Base-by-base conservation (phyloP, 2,888 invertebrate genomes). In the Panzeria rudis region DNA sequence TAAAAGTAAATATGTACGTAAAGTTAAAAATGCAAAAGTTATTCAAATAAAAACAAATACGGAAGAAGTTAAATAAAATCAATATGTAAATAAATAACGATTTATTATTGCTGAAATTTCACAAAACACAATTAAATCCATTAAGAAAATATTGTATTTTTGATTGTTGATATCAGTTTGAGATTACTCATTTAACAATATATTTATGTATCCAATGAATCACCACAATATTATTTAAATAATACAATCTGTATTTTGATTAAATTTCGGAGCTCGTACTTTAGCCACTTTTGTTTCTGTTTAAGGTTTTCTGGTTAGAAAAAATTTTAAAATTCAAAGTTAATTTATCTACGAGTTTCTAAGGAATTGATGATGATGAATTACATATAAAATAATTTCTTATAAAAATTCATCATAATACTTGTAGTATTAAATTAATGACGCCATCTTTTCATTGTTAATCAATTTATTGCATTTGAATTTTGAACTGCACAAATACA, bases 331-430 rank as follows among this genome's bases (percentile, higher is more conserved):
- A 52, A 35, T 68, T 69, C 68, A 29, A 61, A 50, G 25, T 29
- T 61, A 75, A 72, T 61, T 56, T 61, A 20, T 20, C 69, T 78
- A 78, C 29, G 59, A 41, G 69, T 78, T 78, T 78, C 78, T 20
- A 25, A 38, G 3, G 50, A 78, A 78, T 15, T 32, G 2, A 23
- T 52, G 61, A 41, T 69, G 59, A 61, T 61, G 69, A 78, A 69
- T 50, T 68, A 59, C 20, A 38, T 23, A 41, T 38, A 47, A n/a
- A 11, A 25, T 71, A 66, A 50, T 50, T 23, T 23, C 4, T 52
- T 23, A 23, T 25, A 54, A 15, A 32, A 59, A 17, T 59, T 17
- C 1, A 35, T 59, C n/a, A 29, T n/a, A 7, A 9, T 32, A 8
- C 15, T 8, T 8, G n/a, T 17, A 17, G 38, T 23, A 15, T 41